Conservation (phyloP, 2,113 vertebrate genomes). For the Parotia lawesii region DNA sequence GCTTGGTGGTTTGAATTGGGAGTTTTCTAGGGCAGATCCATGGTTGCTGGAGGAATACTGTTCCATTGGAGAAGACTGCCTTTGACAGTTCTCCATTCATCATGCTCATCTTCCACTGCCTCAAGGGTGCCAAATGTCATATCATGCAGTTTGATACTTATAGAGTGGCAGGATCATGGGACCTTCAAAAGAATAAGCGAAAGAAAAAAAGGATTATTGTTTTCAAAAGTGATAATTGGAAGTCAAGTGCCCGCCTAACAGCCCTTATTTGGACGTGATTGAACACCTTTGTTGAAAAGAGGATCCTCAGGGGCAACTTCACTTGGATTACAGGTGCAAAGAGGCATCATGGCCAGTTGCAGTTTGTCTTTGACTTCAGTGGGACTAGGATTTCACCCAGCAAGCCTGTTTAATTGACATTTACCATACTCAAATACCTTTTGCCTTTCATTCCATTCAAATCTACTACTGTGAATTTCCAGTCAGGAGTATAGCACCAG, state of each 20-base stretch:
- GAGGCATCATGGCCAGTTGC: not conserved
- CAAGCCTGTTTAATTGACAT: not conserved
- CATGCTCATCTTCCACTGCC: not conserved
- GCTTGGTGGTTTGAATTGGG: not conserved
- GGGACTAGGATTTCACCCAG: not conserved
- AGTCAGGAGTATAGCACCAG: not conserved
- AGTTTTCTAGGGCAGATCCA: not conserved
- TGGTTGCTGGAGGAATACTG: not conserved
- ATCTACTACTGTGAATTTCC: not conserved
- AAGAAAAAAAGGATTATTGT: not conserved
- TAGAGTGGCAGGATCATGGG: not conserved
- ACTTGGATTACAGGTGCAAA: not conserved
- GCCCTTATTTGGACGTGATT: not conserved
- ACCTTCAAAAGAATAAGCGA: not conserved
- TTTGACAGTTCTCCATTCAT: not conserved
- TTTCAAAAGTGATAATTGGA: not conserved
- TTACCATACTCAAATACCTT: not conserved
- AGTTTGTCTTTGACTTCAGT: not conserved
- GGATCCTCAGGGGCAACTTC: not conserved
- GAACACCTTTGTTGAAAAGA: not conserved
- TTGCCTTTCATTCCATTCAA: not conserved
- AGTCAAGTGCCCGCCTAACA: not conserved
- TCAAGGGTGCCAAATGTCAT: not conserved
- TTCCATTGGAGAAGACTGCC: not conserved
- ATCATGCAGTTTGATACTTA: not conserved